Evolutionary conservation across 1,140 invertebrate genomes (phyloP).

Genomic region (Conus ventricosus): DNA sequence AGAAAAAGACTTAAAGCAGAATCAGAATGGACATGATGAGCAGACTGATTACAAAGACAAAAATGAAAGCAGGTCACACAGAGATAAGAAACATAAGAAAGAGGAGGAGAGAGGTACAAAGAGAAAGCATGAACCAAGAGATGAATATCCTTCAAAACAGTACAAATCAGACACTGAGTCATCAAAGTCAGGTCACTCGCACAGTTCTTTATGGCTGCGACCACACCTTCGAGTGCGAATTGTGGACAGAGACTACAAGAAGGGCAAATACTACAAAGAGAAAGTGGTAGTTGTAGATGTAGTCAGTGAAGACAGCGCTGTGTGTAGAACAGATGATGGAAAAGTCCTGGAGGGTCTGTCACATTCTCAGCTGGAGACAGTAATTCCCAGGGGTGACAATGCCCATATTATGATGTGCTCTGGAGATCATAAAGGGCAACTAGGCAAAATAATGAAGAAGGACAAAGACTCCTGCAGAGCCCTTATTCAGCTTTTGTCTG

Average conservation of each 20-base stretch:
- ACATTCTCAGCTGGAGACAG: constrained; percentile 73
- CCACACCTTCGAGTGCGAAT: constrained; percentile 73
- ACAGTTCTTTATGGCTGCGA: constrained; percentile 63
- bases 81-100: constrained; percentile 35
- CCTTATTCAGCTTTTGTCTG: constrained; percentile 68
- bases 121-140: constrained; percentile 35
- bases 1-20: constrained; percentile 52
- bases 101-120: constrained; percentile 38
- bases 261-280: constrained; percentile 73
- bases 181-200: neutral
- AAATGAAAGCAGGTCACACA: constrained; percentile 13
- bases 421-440: constrained; percentile 71
- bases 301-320: constrained; percentile 63
- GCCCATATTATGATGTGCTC: constrained; percentile 71
- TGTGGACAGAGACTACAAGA: constrained; percentile 71
- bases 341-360: constrained; percentile 70
- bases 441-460: constrained; percentile 68
- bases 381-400: constrained; percentile 70
- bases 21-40: constrained; percentile 32
- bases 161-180: constrained; percentile 35
- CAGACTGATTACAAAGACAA: neutral
- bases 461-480: constrained; percentile 69
- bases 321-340: constrained; percentile 73
- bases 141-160: neutral
- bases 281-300: constrained; percentile 75